Evolutionary conservation across 2,113 vertebrate genomes (phyloP), one percentile per base, ranked within the genome.

Genomic region (Pongo pygmaeus): DNA sequence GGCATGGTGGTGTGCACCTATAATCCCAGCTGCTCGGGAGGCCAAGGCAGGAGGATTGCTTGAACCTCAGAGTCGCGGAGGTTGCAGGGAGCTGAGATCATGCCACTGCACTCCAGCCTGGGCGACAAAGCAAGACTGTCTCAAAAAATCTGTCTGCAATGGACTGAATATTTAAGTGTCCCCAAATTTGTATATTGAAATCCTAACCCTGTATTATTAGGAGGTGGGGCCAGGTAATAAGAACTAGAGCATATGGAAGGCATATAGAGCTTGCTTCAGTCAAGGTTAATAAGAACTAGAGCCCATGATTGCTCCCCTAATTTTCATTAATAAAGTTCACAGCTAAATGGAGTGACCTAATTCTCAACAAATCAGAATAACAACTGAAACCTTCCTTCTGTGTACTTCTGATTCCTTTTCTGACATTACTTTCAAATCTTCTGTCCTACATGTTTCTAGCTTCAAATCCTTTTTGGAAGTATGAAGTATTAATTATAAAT

Each of bases 391-490:
- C 27, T 79, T 87, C 48, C 48, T 97, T 92, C 16, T 85, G 61
- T 11, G 59, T 46, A 14, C 81, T 86, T 96, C 48, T 80, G n/a
- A 77, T 30, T 93, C 55, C 88, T 93, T 55, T 48, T 90, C 55
- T 78, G 30, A 89, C 5, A 50, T 72, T 57, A 72, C 18, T 72
- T 92, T 92, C 92, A 94, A 94, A 23, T 79, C 12, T 86, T 72
- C 84, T 94, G 32, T 78, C 48, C 84, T 92, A 84, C 27, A 79
- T 55, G 40, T 84, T 90, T 90, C 59, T 88, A 89, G 30, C 12
- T 96, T 81, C 55, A 96, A 96, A 88, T 70, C 85, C 61, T 80
- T 88, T 95, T 88, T 91, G 27, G 13, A 96, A 96, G 25, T 35
- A 35, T 50, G n/a, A 74, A 88, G n/a, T 43, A 83, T n/a, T 80